phyloP scores from a whole-genome alignment of 2,113 vertebrate genomes.

The Strix aluco region DNA sequence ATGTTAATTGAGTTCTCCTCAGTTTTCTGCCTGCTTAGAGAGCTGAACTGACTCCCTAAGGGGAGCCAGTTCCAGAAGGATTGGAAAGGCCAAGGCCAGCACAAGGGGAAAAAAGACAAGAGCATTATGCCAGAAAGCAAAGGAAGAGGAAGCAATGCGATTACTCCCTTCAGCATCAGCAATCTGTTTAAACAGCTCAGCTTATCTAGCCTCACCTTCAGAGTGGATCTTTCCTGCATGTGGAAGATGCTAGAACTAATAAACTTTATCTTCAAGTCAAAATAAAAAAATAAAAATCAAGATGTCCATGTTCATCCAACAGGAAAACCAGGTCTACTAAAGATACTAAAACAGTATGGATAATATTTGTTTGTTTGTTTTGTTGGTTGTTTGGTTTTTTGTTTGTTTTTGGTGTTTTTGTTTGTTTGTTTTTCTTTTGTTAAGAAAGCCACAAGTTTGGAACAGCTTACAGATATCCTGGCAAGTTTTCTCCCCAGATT shows the following conservation, averaged over 20 bases:
- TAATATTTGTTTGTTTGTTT: too few relatives aligned
- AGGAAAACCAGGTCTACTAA: neutral
- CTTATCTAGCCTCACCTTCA: neutral
- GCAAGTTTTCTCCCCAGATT: neutral
- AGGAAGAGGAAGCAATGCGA: neutral
- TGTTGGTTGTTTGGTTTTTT: neutral
- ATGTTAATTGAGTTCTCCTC: neutral
- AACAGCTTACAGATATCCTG: neutral
- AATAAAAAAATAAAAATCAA: neutral
- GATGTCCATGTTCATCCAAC: rapidly evolving
- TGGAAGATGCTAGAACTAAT: neutral
- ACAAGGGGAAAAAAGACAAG: neutral
- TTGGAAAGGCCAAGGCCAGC: neutral
- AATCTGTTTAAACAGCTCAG: neutral
- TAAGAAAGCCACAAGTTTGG: neutral
- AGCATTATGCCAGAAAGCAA: neutral
- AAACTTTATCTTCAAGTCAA: neutral
- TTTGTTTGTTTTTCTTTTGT: too few relatives aligned
- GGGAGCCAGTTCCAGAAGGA: neutral
- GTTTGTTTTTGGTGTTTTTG: too few relatives aligned
- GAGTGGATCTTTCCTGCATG: neutral
- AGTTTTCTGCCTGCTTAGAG: neutral
- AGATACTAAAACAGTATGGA: neutral
- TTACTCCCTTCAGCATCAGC: neutral
- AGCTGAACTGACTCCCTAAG: neutral